Conservation (phyloP, 2,888 invertebrate species). For the Bembecia ichneumoniformis region DNA sequence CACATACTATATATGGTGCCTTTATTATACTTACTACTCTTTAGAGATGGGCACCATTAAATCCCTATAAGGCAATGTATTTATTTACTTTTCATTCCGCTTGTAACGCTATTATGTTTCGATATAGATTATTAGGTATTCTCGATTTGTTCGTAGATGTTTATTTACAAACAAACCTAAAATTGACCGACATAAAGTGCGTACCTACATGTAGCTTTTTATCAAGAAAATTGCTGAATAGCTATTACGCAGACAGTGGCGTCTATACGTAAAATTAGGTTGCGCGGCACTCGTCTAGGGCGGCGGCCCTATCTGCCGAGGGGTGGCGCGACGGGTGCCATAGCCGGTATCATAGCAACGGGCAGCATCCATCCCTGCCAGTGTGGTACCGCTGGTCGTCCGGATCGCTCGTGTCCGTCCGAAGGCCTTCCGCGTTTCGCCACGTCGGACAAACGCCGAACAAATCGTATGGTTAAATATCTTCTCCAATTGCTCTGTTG, state of each 20-base stretch:
- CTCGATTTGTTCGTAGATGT: too few relatives aligned
- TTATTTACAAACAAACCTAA: neutral
- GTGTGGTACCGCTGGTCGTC: constrained; percentile 43
- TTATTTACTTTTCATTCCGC: too few relatives aligned
- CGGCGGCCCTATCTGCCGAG: constrained; percentile 45
- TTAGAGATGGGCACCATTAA: too few relatives aligned
- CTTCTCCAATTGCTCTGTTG: neutral
- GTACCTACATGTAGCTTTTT: constrained; percentile 40
- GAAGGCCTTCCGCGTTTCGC: constrained; percentile 5
- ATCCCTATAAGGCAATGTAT: too few relatives aligned
- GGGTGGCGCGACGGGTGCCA: constrained; percentile 44
- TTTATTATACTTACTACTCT: too few relatives aligned
- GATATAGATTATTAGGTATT: too few relatives aligned
- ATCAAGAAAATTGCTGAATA: constrained; percentile 64
- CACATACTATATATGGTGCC: too few relatives aligned
- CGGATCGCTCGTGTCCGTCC: constrained; percentile 27
- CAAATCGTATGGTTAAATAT: neutral
- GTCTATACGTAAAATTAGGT: constrained; percentile 64
- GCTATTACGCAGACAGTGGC: constrained; percentile 62
- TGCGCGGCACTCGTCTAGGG: constrained; percentile 48
- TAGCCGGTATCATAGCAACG: constrained; percentile 59
- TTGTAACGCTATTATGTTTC: too few relatives aligned
- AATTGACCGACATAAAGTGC: neutral
- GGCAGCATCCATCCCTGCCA: constrained; percentile 69
- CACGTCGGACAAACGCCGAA: constrained; percentile 12